Conservation (phyloP, 1,140 invertebrate species). For the Sarcophaga peregrina region DNA sequence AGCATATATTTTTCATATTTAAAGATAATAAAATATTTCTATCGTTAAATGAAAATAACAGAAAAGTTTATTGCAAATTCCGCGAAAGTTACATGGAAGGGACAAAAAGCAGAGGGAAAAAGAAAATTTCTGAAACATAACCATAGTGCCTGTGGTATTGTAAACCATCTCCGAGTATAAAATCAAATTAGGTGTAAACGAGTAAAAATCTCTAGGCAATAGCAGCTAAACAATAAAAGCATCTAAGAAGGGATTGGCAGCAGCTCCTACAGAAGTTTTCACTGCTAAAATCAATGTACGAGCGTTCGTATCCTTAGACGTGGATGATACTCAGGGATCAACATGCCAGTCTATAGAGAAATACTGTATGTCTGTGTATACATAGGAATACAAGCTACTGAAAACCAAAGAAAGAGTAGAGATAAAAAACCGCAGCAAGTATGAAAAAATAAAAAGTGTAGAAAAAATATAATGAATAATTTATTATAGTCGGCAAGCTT, state of each 20-base stretch:
- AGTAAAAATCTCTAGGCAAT: constrained; percentile 37
- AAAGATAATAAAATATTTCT: too few relatives aligned
- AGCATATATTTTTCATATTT: too few relatives aligned
- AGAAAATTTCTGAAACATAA: neutral
- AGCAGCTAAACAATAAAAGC: constrained; percentile 4
- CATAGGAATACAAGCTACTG: neutral
- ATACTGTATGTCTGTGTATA: neutral
- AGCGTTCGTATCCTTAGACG: constrained; percentile 12
- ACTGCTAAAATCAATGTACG: constrained; percentile 14
- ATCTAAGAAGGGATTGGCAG: neutral
- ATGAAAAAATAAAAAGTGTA: constrained; percentile 9
- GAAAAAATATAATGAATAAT: constrained; percentile 45
- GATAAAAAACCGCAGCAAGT: constrained; percentile 22
- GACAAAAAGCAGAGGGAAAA: neutral
- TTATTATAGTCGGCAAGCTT: constrained; percentile 48
- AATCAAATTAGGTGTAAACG: constrained; percentile 46
- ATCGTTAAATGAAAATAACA: too few relatives aligned
- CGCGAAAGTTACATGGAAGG: neutral
- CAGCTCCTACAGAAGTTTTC: constrained; percentile 12
- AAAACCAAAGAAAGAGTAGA: neutral
- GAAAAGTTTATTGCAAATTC: constrained; percentile 16
- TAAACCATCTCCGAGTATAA: constrained; percentile 35
- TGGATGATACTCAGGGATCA: constrained; percentile 29
- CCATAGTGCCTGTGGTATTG: constrained; percentile 18
- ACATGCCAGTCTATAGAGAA: neutral